Percentiles rank a stretch among this genome's conserved stretches.
phyloP scores from a whole-genome alignment of 1,140 invertebrate genomes.

The Tetramorium simillimum region DNA sequence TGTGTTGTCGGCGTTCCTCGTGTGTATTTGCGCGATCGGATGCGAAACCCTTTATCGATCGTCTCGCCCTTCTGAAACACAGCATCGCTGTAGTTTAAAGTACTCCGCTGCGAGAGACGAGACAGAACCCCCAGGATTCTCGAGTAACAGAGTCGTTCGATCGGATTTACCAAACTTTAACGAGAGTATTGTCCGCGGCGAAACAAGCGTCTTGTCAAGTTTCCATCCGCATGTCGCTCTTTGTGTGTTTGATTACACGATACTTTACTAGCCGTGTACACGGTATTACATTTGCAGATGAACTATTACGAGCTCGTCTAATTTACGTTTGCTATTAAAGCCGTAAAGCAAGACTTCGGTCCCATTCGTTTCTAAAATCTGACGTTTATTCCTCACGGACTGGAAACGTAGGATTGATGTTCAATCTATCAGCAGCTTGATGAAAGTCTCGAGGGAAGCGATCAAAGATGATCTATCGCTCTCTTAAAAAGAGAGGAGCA shows the following conservation, averaged over 20 bases:
- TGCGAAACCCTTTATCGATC: conserved; percentile 32
- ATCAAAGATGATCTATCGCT: conserved; percentile 11
- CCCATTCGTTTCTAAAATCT: background rate
- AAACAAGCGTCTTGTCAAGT: conserved; percentile 6
- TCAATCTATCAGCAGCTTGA: background rate
- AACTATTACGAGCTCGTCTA: conserved; percentile 28
- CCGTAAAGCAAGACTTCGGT: background rate
- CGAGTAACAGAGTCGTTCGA: conserved; percentile 29
- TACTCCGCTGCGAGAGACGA: background rate
- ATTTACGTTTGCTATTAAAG: conserved; percentile 21
- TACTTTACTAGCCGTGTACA: conserved; percentile 31
- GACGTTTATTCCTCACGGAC: conserved; percentile 16
- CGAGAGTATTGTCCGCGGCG: background rate
- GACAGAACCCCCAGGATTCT: background rate
- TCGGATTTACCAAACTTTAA: conserved; percentile 49
- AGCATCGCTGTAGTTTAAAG: background rate
- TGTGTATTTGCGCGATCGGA: conserved; percentile 27
- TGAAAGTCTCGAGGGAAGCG: background rate
- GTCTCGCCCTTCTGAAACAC: background rate
- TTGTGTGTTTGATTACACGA: conserved; percentile 26
- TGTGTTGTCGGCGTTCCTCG: background rate
- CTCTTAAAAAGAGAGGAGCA: conserved; percentile 2
- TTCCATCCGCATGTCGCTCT: background rate
- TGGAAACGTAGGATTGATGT: background rate
- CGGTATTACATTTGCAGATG: background rate